Evolutionary conservation across 2,113 vertebrate genomes (phyloP).

Genomic region (Tragelaphus buxtoni): DNA sequence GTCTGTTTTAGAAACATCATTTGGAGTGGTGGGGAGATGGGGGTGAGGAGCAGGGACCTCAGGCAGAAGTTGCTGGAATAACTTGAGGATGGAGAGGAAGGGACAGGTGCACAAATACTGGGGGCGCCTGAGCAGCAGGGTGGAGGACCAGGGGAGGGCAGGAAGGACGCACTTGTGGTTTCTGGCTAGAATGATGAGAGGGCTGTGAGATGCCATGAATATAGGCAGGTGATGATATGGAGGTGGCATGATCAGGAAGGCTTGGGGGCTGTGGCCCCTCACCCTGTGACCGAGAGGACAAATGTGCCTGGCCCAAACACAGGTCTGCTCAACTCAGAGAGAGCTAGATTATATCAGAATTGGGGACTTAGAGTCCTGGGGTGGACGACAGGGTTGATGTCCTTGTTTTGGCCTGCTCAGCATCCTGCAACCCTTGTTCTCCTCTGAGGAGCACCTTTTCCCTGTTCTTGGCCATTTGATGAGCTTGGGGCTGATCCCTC

Average conservation of each 20-base stretch:
- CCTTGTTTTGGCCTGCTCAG: background rate
- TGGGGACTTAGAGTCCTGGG: accelerated
- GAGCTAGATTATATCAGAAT: too few relatives aligned
- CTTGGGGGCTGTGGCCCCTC: background rate
- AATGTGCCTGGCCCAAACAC: background rate
- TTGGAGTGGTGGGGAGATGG: background rate
- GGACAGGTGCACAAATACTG: background rate
- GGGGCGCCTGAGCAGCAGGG: background rate
- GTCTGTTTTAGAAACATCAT: background rate
- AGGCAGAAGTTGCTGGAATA: background rate
- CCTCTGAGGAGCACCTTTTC: background rate
- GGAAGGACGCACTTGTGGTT: accelerated
- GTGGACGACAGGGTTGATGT: accelerated
- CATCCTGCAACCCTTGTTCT: background rate
- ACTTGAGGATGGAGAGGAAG: background rate
- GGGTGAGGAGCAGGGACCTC: background rate
- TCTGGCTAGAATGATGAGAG: background rate
- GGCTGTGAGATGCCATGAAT: accelerated
- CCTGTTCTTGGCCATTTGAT: background rate
- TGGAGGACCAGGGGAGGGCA: too few relatives aligned
- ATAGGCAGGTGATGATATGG: background rate
- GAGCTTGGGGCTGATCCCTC: too few relatives aligned
- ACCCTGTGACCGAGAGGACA: background rate
- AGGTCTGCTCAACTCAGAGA: background rate
- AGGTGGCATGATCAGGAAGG: background rate